Conservation (phyloP, 2,113 vertebrate genomes). For the Cebidichthys violaceus region DNA sequence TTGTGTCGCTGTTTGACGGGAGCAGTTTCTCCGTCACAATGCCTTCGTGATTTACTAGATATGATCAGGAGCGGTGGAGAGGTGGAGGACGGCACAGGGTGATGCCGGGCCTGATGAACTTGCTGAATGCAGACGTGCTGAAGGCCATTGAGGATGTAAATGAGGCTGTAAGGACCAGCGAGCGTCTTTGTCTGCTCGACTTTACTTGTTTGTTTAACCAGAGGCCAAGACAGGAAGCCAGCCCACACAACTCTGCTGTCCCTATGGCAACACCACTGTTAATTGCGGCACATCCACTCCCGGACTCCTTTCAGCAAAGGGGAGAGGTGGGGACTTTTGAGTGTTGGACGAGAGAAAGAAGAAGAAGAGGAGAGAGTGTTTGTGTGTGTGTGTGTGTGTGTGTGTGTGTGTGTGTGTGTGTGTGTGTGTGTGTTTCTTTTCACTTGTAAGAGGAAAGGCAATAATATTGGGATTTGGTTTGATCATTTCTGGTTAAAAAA, state of each 20-base stretch:
- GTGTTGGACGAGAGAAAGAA: constrained; percentile 59
- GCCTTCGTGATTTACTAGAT: constrained; percentile 51
- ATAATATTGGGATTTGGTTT: not conserved
- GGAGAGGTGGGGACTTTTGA: constrained; percentile 66
- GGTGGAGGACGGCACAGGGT: constrained; percentile 10
- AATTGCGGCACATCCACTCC: constrained; percentile 78
- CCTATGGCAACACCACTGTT: constrained; percentile 85
- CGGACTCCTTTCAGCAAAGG: constrained; percentile 69
- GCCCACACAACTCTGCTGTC: constrained; percentile 82
- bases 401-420: constrained; percentile 25
- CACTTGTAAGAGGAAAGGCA: constrained; percentile 6
- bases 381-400: constrained; percentile 31
- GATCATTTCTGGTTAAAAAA: not conserved
- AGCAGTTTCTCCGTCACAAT: constrained; percentile 62
- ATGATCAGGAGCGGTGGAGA: constrained; percentile 2
- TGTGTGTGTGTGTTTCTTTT: constrained; percentile 40
- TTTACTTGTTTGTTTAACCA: constrained; percentile 87
- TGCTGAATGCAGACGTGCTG: constrained; percentile 74
- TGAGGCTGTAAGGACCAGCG: constrained; percentile 83
- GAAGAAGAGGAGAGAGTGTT: constrained; percentile 37
- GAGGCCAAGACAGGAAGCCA: constrained; percentile 85
- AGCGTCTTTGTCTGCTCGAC: constrained; percentile 71
- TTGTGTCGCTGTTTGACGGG: constrained; percentile 29
- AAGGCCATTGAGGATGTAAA: constrained; percentile 86
- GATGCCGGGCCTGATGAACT: constrained; percentile 55